Conservation (phyloP, 2,113 vertebrate species). For the Solenodon paradoxus region DNA sequence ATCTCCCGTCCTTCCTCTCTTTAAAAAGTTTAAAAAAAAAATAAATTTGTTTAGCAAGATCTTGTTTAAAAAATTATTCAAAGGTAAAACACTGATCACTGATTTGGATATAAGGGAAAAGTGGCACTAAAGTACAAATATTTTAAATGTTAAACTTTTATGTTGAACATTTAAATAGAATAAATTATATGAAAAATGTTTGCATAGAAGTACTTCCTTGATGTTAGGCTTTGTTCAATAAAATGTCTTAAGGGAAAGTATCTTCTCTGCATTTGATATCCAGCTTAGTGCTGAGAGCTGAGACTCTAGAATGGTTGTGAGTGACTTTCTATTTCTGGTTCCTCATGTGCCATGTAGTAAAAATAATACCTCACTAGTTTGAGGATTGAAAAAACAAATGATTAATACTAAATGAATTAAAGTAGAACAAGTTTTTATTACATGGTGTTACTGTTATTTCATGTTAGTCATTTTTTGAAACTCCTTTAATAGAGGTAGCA, state of each 20-base stretch:
- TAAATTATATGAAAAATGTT: not conserved
- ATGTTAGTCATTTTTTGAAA: not conserved
- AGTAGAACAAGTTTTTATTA: not conserved
- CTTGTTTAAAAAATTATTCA: not conserved
- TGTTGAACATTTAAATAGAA: not conserved
- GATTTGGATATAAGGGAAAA: not conserved
- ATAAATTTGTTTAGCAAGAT: not conserved
- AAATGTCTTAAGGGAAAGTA: not conserved
- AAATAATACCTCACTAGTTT: not conserved
- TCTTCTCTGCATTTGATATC: not conserved
- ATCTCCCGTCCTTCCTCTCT: too few relatives aligned
- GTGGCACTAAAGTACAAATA: not conserved
- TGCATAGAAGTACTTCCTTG: not conserved
- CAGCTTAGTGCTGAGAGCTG: not conserved
- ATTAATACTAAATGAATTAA: not conserved
- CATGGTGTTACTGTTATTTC: not conserved
- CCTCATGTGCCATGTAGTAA: not conserved
- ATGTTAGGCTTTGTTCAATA: not conserved
- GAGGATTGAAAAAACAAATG: not conserved
- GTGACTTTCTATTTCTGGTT: not conserved
- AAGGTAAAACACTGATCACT: not conserved
- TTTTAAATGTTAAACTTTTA: not conserved
- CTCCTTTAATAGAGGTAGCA: not conserved
- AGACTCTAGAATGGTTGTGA: not conserved
- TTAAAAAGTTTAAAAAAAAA: too few relatives aligned